These are phyloP conservation scores for Microtus richardsoni DNA, from an alignment of 2,113 vertebrate species.

Conservation along the genomic window DNA sequence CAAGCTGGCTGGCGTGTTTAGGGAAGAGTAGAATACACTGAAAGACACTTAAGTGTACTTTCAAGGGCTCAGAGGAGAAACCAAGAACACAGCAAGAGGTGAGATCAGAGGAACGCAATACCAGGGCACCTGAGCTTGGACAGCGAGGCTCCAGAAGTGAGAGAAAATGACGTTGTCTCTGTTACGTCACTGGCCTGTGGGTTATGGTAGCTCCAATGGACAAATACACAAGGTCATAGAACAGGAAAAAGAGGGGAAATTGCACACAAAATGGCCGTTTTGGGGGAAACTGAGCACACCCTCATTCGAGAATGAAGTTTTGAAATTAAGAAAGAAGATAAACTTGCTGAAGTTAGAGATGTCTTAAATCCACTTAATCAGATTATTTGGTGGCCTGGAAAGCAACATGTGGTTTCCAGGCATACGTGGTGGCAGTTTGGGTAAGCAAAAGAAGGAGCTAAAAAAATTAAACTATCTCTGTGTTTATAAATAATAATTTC, in stretches of 20 bases:
- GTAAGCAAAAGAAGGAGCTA: not conserved
- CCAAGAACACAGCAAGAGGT: not conserved
- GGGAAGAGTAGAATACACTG: not conserved
- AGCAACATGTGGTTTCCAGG: not conserved
- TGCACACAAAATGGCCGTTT: not conserved
- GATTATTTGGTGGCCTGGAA: not conserved
- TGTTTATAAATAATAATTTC: not conserved
- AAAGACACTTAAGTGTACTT: not conserved
- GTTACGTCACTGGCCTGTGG: not conserved
- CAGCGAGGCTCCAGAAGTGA: not conserved
- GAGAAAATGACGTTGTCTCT: not conserved
- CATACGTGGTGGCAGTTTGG: not conserved
- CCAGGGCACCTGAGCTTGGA: not conserved
- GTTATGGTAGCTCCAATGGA: not conserved
- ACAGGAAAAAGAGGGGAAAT: not conserved
- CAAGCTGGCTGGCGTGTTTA: not conserved
- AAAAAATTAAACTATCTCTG: not conserved
- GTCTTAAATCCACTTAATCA: not conserved
- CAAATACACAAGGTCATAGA: not conserved
- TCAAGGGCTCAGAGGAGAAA: not conserved
- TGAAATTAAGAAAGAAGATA: conserved; percentile 1
- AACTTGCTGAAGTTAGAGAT: not conserved
- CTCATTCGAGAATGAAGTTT: conserved; percentile 13
- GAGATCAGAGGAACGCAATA: not conserved
- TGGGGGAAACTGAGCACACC: not conserved